Base-by-base conservation (phyloP, 2,113 vertebrate genomes). In the Atractosteus spatula region DNA sequence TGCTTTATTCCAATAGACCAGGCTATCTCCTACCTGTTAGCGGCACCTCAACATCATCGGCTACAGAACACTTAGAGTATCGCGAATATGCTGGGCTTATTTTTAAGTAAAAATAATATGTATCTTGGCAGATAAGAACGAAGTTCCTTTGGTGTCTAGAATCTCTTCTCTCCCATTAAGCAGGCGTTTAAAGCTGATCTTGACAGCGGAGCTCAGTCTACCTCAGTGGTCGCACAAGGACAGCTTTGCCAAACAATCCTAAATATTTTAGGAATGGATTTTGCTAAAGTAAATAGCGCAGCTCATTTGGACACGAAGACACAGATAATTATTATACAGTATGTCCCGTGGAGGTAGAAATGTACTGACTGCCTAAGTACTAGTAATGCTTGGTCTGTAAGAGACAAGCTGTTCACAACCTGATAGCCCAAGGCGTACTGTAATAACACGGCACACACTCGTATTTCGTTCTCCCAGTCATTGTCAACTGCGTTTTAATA, bases 161-260 rank as follows among this genome's bases (percentile, higher is more conserved):
- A 83, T 83, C 84, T 79, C 81, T 70, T 81, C 66, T 45, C 78
- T 79, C 71, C 83, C 90, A 83, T 77, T 7, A 65, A 29, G 80
- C 84, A 84, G 64, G 72, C 81, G 73, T 84, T 78, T 68, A 73
- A 70, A 67, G 70, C 67, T 73, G 77, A 77, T 80, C 88, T 66
- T 73, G 76, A 56, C 69, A 76, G 65, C 45, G 42, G 63, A 68
- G 42, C 67, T 73, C 66, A 63, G 14, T 62, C 8, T 17, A 7
- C 67, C 7, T 41, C 47, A 44, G 61, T 66, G 71, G 71, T 67
- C 77, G 41, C 77, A 3, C 42, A n/a, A 55, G 14, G 16, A 61
- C 47, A 17, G 54, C 62, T 74, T 77, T 71, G 77, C 62, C 78
- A 66, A 6, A 29, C 75, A 55, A 77, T 56, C 84, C 83, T 45